Conservation (phyloP, 2,113 vertebrate genomes). For the Aegithalos caudatus region DNA sequence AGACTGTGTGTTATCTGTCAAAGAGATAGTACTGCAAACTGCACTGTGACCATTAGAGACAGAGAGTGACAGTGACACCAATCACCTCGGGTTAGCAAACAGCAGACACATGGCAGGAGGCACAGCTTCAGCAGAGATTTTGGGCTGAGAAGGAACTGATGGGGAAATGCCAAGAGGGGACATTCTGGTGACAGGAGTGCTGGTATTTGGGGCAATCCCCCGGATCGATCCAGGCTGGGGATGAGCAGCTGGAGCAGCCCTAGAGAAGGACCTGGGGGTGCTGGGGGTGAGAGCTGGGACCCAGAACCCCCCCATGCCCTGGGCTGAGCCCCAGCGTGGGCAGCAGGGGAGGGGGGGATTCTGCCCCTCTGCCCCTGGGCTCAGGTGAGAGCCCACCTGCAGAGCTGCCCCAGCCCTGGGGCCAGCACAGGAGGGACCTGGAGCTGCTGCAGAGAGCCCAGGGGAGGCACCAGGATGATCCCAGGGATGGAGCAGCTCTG, state of each 20-base stretch:
- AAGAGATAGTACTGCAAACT: not conserved
- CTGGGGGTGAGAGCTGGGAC: not conserved
- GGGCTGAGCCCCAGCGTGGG: not conserved
- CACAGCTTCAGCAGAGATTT: not conserved
- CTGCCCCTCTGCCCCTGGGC: not conserved
- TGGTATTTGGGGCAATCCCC: fast-evolving
- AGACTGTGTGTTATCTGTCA: not conserved
- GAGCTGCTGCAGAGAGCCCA: not conserved
- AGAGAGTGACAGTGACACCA: not conserved
- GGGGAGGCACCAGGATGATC: not conserved
- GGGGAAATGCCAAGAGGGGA: not conserved
- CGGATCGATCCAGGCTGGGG: not conserved
- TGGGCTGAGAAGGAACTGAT: not conserved
- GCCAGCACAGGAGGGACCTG: not conserved
- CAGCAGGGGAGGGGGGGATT: not conserved
- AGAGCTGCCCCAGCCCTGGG: not conserved
- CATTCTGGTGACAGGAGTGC: not conserved
- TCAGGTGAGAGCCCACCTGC: not conserved
- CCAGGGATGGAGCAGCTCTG: not conserved
- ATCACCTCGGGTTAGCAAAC: not conserved
- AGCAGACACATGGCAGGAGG: not conserved
- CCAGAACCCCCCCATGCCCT: not conserved
- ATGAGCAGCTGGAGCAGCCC: not conserved
- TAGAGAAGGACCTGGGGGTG: not conserved
- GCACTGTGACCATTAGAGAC: not conserved